phyloP scores from a whole-genome alignment of 2,113 vertebrate genomes.

The Aleadryas rufinucha region DNA sequence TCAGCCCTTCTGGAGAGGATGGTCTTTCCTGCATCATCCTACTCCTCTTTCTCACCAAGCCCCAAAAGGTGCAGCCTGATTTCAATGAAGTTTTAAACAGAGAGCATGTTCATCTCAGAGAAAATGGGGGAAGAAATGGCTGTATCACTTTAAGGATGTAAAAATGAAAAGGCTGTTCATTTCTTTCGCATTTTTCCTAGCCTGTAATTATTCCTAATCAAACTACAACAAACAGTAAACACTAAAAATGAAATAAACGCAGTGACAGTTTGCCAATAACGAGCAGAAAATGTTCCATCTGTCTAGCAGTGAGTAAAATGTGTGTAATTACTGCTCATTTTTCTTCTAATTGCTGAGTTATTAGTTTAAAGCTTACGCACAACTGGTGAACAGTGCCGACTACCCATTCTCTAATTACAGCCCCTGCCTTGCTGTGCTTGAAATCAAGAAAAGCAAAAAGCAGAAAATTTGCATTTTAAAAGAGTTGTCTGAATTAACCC shows the following conservation, averaged over 20 bases:
- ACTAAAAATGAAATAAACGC: constrained; percentile 77
- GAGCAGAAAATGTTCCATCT: constrained; percentile 76
- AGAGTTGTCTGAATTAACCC: constrained; percentile 39
- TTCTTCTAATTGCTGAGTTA: constrained; percentile 83
- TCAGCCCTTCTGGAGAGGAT: not conserved
- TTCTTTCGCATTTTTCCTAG: constrained; percentile 70
- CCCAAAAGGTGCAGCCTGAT: not conserved
- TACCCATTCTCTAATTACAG: constrained; percentile 69
- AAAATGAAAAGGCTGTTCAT: constrained; percentile 57
- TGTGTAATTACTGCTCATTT: constrained; percentile 83
- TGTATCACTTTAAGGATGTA: constrained; percentile 39
- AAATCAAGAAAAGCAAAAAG: constrained; percentile 45
- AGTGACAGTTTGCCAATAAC: constrained; percentile 79
- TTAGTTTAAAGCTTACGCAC: constrained; percentile 77
- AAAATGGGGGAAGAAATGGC: not conserved
- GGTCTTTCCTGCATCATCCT: not conserved
- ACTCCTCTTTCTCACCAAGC: not conserved
- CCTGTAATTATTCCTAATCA: constrained; percentile 79
- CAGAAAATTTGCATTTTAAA: constrained; percentile 31
- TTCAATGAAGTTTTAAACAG: not conserved
- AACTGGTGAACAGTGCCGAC: constrained; percentile 69
- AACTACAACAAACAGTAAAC: constrained; percentile 79
- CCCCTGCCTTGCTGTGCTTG: constrained; percentile 40
- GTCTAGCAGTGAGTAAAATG: constrained; percentile 78
- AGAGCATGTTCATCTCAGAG: not conserved